Base-by-base conservation (phyloP, 37 sponge, comb jelly and placozoan genomes). In the Oopsacas minuta region DNA sequence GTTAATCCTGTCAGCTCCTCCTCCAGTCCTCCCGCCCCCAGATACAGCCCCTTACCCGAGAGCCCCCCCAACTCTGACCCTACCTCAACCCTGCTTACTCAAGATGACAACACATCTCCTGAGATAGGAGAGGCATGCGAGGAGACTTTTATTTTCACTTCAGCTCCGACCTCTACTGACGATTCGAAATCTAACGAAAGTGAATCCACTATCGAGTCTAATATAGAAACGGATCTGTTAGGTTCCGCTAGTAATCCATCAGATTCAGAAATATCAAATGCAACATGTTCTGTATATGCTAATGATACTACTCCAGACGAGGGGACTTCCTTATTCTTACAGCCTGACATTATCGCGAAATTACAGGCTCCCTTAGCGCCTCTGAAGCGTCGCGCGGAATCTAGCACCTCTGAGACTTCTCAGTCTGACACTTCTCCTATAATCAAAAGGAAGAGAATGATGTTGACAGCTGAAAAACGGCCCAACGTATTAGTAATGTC, bases 121-220 rank as follows among this genome's bases (percentile, higher is more conserved):
- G 75, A 61, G 75, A 5, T 61, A 34, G 75, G 75, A 25, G 75
- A 61, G 75, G 75, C 30, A 25, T 61, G 75, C 75, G 75, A 61
- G 30, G 75, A 61, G 22, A 61, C 75, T 12, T 61, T 61, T n/a
- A 61, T n/a, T 61, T 61, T n/a, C 75, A 61, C 75, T 3, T 61
- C 20, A 32, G 75, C 22, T n/a, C 28, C 75, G 5, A 20, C 20
- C 7, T 32, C 20, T 61, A 25, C 7, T 5, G 30, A 10, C 3
- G 22, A 10, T 61, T 32, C 7, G 7, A 7, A 25, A 7, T n/a
- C 75, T 34, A n/a, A 61, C 30, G 75, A 61, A 3, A 25, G 28
- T 10, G 28, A 25, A n/a, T 3, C 75, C 30, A 61, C 17, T 61
- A 10, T 3, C 28, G 32, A 61, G 75, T 3, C 7, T 3, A 3